Evolutionary conservation across 2,888 invertebrate species (phyloP).

Genomic region (Chrysomela aeneicollis): DNA sequence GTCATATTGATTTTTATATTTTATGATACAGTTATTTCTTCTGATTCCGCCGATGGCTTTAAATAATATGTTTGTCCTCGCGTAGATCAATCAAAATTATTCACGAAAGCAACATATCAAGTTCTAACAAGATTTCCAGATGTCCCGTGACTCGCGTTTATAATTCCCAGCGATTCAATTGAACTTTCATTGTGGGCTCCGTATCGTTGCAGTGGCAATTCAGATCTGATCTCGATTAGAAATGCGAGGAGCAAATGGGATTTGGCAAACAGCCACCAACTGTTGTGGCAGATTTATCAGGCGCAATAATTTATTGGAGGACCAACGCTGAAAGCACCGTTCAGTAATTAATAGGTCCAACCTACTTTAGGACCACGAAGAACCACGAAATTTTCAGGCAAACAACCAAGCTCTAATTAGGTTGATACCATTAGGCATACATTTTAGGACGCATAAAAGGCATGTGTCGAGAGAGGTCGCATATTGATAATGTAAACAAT

Average conservation of each 20-base stretch:
- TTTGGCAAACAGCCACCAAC: neutral
- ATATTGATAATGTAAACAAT: neutral
- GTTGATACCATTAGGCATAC: neutral
- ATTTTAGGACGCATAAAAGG: neutral
- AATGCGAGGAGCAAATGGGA: neutral
- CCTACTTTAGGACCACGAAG: neutral
- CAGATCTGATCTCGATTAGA: neutral
- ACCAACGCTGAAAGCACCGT: neutral
- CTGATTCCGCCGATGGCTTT: no score
- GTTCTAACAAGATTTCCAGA: no score
- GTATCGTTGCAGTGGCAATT: neutral
- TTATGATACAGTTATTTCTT: no score
- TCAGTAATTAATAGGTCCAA: neutral
- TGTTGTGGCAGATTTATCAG: slow-evolving; percentile 3
- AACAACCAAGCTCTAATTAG: neutral
- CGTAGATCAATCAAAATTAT: no score
- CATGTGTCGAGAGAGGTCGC: neutral
- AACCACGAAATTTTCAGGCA: neutral
- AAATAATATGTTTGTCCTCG: no score
- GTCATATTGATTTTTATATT: no score
- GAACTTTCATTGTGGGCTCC: no score
- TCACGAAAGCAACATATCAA: no score
- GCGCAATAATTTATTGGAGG: neutral
- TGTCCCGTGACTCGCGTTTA: no score
- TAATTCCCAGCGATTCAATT: no score